Conservation (phyloP, 2,797 vertebrate species). For the Hypotaenidia philippensis region DNA sequence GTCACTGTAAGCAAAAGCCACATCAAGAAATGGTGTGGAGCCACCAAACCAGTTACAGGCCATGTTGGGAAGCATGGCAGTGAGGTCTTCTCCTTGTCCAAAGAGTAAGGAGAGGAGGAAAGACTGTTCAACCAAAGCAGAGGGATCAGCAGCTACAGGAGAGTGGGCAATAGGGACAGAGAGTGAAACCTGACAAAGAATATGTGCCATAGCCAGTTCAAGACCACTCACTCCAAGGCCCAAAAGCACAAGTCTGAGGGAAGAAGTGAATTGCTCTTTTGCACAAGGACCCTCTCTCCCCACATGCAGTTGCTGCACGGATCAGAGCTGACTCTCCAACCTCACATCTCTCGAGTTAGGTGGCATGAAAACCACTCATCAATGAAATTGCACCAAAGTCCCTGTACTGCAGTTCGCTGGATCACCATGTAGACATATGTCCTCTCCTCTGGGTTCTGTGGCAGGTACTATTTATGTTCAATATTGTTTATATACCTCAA, state of each 20-base stretch:
- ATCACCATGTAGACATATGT: not conserved
- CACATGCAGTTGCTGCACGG: accelerated
- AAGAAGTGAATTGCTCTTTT: not conserved
- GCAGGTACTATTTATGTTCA: conserved; percentile 43
- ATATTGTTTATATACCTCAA: conserved; percentile 23
- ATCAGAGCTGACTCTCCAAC: not conserved
- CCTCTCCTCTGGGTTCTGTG: not conserved
- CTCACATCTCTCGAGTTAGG: not conserved
- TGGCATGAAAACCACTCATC: conserved; percentile 30
- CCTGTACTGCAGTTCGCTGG: conserved; percentile 1
- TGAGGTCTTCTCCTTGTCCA: not conserved
- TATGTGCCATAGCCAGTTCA: not conserved
- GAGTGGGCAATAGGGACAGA: accelerated
- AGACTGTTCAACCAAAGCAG: not conserved
- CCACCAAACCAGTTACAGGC: not conserved
- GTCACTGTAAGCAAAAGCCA: not conserved
- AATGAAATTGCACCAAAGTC: not conserved
- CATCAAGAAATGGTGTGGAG: not conserved
- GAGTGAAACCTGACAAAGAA: not conserved
- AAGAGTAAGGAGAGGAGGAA: not conserved
- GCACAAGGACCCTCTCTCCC: not conserved
- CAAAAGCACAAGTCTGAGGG: not conserved
- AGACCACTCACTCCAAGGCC: not conserved
- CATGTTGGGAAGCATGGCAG: not conserved
- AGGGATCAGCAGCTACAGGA: not conserved